Percentiles rank a stretch among this genome's conserved stretches.
phyloP scores from a whole-genome alignment of 2,797 vertebrate genomes.

The Ispidina lecontei region DNA sequence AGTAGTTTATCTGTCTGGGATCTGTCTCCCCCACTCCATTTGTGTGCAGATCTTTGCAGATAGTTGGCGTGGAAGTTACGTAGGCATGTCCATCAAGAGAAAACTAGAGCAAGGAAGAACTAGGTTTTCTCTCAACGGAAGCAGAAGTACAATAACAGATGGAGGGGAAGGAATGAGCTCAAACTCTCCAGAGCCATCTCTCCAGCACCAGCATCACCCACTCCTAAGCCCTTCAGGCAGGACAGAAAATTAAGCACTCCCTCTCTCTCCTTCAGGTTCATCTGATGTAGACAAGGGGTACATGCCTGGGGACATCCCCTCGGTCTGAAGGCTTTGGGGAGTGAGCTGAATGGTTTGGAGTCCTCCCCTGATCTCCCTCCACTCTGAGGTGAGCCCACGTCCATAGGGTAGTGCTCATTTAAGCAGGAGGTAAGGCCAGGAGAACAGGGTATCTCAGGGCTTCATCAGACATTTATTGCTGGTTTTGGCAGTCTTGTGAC shows the following conservation, averaged over 20 bases:
- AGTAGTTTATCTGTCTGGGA: conserved; percentile 21
- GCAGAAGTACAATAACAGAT: conserved; percentile 47
- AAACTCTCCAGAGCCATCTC: conserved; percentile 60
- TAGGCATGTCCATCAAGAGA: conserved; percentile 43
- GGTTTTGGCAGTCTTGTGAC: conserved; percentile 27
- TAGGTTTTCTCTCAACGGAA: conserved; percentile 51
- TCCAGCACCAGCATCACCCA: conserved; percentile 44
- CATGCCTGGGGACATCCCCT: neutral
- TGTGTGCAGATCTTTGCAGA: conserved; percentile 63
- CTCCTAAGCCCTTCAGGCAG: neutral
- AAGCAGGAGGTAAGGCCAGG: conserved; percentile 38
- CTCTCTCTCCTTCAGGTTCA: conserved; percentile 43
- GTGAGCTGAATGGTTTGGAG: conserved; percentile 19
- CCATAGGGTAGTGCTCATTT: conserved; percentile 50
- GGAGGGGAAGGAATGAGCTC: conserved; percentile 55
- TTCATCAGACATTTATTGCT: conserved; percentile 17
- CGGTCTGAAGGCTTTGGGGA: conserved; percentile 30
- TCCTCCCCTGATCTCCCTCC: conserved; percentile 41
- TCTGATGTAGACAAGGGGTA: conserved; percentile 38
- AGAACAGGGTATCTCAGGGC: conserved; percentile 3
- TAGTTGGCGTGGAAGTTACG: conserved; percentile 38
- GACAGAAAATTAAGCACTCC: conserved; percentile 34
- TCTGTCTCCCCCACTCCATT: conserved; percentile 55
- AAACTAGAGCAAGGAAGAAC: conserved; percentile 49
- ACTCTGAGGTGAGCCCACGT: conserved; percentile 39